phyloP scores from a whole-genome alignment of 2,113 vertebrate genomes.

The Terrapene triunguis region DNA sequence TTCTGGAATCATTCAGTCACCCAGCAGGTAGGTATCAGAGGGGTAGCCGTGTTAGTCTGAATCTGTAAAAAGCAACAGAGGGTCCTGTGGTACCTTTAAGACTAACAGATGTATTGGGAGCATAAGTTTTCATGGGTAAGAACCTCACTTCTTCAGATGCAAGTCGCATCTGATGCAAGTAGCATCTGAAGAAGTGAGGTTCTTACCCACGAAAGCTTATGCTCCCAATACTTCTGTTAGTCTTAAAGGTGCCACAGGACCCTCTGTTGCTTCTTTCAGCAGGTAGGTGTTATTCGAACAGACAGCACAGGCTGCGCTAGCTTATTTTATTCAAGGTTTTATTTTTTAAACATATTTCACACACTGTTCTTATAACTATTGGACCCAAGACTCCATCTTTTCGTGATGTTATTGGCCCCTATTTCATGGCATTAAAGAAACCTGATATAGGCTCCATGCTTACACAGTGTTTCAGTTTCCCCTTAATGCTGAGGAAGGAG shows the following conservation, averaged over 20 bases:
- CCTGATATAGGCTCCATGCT: slow-evolving; percentile 52
- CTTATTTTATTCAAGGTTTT: not conserved
- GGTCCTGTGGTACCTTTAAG: too few species aligned
- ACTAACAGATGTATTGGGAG: too few species aligned
- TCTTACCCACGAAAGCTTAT: too few species aligned
- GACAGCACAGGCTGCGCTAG: not conserved
- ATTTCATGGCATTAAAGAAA: not conserved
- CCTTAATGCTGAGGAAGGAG: slow-evolving; percentile 85
- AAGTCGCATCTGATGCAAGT: too few species aligned
- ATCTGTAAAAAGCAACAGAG: too few species aligned
- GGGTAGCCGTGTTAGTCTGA: too few species aligned
- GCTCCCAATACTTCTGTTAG: too few species aligned
- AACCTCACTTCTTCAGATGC: too few species aligned
- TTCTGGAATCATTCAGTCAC: not conserved
- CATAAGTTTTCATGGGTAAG: too few species aligned
- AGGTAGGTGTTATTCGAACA: not conserved
- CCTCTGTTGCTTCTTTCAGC: too few species aligned
- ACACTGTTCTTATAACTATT: not conserved
- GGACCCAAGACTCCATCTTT: not conserved
- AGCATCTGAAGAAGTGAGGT: too few species aligned
- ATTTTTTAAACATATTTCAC: not conserved
- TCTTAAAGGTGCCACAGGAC: too few species aligned
- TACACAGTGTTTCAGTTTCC: slow-evolving; percentile 85
- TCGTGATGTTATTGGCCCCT: not conserved
- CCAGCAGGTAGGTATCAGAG: not conserved